Evolutionary conservation across 1,140 invertebrate genomes (phyloP).

Genomic region (Drosophila orena): DNA sequence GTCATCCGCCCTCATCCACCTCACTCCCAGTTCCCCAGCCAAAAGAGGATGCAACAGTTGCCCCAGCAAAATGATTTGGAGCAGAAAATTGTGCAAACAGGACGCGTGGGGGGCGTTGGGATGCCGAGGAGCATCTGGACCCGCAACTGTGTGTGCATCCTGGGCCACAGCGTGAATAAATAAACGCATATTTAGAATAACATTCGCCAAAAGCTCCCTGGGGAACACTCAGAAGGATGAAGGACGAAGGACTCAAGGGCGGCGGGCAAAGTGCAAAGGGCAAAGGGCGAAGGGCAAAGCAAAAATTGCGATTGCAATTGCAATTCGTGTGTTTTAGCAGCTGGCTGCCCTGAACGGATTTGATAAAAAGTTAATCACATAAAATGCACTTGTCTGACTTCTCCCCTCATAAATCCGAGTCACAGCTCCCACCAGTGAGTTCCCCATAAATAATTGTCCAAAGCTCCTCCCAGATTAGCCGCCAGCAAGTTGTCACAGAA

Average conservation of each 20-base stretch:
- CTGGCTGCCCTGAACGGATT: slow-evolving; percentile 43
- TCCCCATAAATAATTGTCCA: slow-evolving; percentile 58
- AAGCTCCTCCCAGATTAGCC: slow-evolving; percentile 50
- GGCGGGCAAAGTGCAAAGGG: slow-evolving; percentile 11
- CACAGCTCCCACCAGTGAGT: slow-evolving; percentile 16
- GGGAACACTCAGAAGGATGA: slow-evolving; percentile 1
- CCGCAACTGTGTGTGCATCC: slow-evolving; percentile 38
- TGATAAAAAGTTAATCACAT: slow-evolving; percentile 57
- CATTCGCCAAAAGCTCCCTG: slow-evolving; percentile 50
- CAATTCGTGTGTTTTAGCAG: slow-evolving; percentile 24
- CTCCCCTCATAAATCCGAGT: slow-evolving; percentile 41
- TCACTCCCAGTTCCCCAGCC: not conserved
- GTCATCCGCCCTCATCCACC: slow-evolving; percentile 23
- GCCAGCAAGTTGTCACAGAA: slow-evolving; percentile 47
- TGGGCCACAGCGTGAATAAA: slow-evolving; percentile 62
- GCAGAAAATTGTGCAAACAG: slow-evolving; percentile 64
- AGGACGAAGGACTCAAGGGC: not conserved
- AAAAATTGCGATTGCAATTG: slow-evolving; percentile 32
- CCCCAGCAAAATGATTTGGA: slow-evolving; percentile 58
- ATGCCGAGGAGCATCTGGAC: slow-evolving; percentile 26
- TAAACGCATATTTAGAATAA: slow-evolving; percentile 71
- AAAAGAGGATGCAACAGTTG: slow-evolving; percentile 59
- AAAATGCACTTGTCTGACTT: slow-evolving; percentile 49
- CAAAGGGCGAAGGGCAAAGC: slow-evolving; percentile 11
- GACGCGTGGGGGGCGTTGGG: slow-evolving; percentile 4